Evolutionary conservation across 2,113 vertebrate species (phyloP).

Genomic region (Mormyrus iriodes): DNA sequence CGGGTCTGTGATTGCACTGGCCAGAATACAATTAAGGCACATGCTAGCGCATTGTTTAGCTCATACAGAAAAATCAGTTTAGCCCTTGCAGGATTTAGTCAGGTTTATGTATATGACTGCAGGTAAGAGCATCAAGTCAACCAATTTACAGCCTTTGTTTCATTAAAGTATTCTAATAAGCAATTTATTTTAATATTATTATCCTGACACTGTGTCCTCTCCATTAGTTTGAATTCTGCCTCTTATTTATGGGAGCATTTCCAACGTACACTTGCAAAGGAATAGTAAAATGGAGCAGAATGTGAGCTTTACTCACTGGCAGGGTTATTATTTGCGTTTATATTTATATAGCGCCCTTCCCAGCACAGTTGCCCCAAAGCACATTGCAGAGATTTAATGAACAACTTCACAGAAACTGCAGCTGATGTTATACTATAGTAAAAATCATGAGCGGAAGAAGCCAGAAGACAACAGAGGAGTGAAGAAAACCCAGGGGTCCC

Average conservation of each 20-base stretch:
- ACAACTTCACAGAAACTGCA: not conserved
- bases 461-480: slow-evolving; percentile 1
- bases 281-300: not conserved
- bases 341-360: not conserved
- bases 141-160: not conserved
- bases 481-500: not conserved
- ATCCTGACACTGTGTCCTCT: not conserved
- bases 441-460: not conserved
- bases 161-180: not conserved
- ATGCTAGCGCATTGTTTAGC: not conserved
- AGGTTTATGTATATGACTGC: not conserved
- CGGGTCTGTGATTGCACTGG: not conserved
- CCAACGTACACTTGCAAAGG: not conserved
- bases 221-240: not conserved
- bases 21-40: not conserved
- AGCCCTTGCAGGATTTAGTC: not conserved
- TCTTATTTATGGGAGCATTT: not conserved
- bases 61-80: not conserved
- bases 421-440: not conserved
- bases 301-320: not conserved
- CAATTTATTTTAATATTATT: not conserved
- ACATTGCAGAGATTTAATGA: not conserved
- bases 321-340: not conserved
- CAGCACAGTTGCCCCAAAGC: not conserved
- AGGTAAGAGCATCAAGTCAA: not conserved